These are phyloP conservation scores for Solea solea DNA, from an alignment of 2,113 vertebrate species.

Conservation along the genomic window DNA sequence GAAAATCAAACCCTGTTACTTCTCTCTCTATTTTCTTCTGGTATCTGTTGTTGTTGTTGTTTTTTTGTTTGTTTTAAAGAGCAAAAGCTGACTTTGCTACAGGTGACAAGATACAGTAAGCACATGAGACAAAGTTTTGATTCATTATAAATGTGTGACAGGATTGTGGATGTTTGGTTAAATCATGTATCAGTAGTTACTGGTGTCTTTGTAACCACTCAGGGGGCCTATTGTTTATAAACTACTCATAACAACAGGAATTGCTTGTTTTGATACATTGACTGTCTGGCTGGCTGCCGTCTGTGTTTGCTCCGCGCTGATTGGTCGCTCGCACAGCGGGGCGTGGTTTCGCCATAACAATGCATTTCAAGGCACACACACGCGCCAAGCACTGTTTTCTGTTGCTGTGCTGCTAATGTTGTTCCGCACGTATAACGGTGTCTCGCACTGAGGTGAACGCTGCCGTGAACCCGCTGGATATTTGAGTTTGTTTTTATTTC, in stretches of 20 bases:
- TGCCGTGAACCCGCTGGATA: neutral
- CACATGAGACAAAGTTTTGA: neutral
- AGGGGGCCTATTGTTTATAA: conserved; percentile 5
- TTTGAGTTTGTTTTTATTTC: neutral
- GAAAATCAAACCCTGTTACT: too few relatives aligned
- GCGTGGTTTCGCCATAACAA: conserved; percentile 76
- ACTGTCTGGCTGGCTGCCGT: conserved; percentile 59
- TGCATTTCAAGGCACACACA: conserved; percentile 74
- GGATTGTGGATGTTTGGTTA: too few relatives aligned
- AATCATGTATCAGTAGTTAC: neutral
- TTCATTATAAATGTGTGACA: neutral
- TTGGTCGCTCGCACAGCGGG: conserved; percentile 33
- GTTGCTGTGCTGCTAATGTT: conserved; percentile 20
- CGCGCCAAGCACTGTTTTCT: conserved; percentile 79
- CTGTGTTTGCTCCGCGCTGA: conserved; percentile 54
- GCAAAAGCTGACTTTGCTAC: too few relatives aligned
- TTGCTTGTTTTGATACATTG: conserved; percentile 59
- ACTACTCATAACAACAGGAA: conserved; percentile 22
- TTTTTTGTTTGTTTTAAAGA: too few relatives aligned
- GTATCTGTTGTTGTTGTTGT: too few relatives aligned
- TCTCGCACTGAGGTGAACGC: neutral
- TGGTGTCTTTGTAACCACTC: neutral
- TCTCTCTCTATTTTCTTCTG: too few relatives aligned
- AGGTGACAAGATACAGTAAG: too few relatives aligned
- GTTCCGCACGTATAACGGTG: neutral